Conservation (phyloP, 2,797 vertebrate species). For the Serranus cabrilla region DNA sequence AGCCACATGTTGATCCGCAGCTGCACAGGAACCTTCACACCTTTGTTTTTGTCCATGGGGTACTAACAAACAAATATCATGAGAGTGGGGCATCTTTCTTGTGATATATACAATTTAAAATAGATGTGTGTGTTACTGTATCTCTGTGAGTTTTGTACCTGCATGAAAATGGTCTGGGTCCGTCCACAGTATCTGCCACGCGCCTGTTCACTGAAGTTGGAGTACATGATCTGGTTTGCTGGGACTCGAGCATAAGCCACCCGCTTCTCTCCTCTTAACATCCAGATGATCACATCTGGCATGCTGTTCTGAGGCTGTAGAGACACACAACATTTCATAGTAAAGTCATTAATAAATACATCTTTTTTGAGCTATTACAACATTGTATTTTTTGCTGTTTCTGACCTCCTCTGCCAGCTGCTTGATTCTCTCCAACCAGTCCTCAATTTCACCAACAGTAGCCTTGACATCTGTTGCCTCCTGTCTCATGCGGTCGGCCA, state of each 20-base stretch:
- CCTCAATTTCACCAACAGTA: conserved; percentile 91
- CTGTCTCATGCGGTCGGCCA: conserved; percentile 85
- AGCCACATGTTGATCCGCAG: conserved; percentile 96
- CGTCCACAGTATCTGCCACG: conserved; percentile 94
- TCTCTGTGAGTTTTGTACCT: conserved; percentile 84
- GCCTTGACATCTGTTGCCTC: conserved; percentile 89
- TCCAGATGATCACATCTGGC: conserved; percentile 98
- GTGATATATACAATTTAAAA: background rate
- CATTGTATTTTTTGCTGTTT: background rate
- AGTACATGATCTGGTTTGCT: conserved; percentile 92
- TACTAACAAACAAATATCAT: conserved; percentile 84
- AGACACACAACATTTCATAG: conserved; percentile 15
- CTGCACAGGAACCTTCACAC: conserved; percentile 91
- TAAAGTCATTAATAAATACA: no score
- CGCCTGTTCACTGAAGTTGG: conserved; percentile 87
- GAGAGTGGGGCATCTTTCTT: background rate
- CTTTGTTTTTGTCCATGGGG: conserved; percentile 92
- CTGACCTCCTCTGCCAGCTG: conserved; percentile 93
- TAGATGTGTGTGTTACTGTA: background rate
- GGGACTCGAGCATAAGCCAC: conserved; percentile 94
- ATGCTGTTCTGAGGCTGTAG: conserved; percentile 96
- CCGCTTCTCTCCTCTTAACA: conserved; percentile 95
- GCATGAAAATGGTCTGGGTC: conserved; percentile 92
- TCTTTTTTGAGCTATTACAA: background rate
- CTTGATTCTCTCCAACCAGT: conserved; percentile 92